Percentiles rank a stretch among this genome's conserved stretches.
Evolutionary conservation across 2,888 invertebrate genomes (phyloP).

Genomic region (Machimus atricapillus): DNA sequence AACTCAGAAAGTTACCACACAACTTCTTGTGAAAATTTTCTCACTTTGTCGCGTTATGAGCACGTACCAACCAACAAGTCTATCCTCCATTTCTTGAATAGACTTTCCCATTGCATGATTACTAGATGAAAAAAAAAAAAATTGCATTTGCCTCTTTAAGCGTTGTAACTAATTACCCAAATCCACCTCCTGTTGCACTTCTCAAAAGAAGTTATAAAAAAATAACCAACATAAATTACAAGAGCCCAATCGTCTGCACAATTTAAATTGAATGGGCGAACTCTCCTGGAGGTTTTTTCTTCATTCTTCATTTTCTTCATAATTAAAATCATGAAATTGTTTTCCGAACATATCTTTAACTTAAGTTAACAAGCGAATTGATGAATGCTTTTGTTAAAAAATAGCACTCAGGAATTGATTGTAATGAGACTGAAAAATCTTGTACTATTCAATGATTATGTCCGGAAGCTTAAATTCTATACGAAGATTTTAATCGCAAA

Average conservation of each 20-base stretch:
- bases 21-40: not conserved
- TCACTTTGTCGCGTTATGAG: not conserved
- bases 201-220: not conserved
- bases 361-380: not conserved
- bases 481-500: not conserved
- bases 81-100: not conserved
- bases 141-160: not conserved
- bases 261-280: not conserved
- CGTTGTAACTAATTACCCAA: slow-evolving; percentile 1
- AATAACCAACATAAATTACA: not conserved
- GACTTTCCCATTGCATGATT: slow-evolving; percentile 18
- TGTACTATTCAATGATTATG: not conserved
- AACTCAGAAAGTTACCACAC: slow-evolving; percentile 1
- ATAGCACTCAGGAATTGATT: not conserved
- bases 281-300: not conserved
- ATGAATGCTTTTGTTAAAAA: not conserved
- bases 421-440: not conserved
- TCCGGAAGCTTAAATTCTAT: not conserved
- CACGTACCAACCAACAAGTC: not conserved
- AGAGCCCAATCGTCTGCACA: not conserved
- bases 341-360: not conserved
- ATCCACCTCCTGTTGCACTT: not conserved
- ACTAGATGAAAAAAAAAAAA: not conserved
- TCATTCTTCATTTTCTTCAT: not conserved
- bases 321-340: not conserved